Evolutionary conservation across 2,113 vertebrate species (phyloP).

Genomic region (Petroica traversi): DNA sequence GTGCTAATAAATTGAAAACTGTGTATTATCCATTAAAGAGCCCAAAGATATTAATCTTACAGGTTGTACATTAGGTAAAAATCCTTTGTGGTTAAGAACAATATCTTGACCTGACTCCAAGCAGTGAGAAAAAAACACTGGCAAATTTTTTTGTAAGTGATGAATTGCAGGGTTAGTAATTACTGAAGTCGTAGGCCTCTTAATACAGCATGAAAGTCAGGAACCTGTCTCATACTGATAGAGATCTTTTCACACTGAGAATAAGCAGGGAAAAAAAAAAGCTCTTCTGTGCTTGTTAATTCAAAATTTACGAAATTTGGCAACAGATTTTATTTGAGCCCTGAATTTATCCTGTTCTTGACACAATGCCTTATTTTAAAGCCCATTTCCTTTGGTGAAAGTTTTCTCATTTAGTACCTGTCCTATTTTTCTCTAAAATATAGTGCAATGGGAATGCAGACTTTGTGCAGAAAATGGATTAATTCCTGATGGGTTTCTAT

Average conservation of each 20-base stretch:
- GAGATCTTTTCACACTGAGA: not conserved
- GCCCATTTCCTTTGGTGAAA: not conserved
- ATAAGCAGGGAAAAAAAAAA: not conserved
- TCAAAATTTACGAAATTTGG: not conserved
- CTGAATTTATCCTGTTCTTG: not conserved
- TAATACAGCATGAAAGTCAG: not conserved
- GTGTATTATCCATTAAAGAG: fast-evolving
- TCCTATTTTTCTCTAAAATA: not conserved
- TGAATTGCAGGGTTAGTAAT: not conserved
- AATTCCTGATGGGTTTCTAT: not conserved
- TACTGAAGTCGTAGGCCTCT: not conserved
- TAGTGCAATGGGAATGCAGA: not conserved
- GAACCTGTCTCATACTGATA: not conserved
- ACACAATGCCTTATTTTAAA: not conserved
- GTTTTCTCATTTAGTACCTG: not conserved
- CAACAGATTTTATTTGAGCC: not conserved
- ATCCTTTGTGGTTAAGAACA: fast-evolving
- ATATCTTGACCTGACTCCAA: not conserved
- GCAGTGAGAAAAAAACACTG: not conserved
- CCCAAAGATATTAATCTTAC: not conserved
- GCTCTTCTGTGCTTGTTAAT: not conserved
- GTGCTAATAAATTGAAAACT: not conserved
- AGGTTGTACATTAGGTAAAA: not conserved
- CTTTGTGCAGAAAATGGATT: not conserved
- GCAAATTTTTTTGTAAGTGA: not conserved